These are phyloP conservation scores for Iguana delicatissima DNA, from an alignment of 2,797 vertebrate genomes.

Conservation along the genomic window DNA sequence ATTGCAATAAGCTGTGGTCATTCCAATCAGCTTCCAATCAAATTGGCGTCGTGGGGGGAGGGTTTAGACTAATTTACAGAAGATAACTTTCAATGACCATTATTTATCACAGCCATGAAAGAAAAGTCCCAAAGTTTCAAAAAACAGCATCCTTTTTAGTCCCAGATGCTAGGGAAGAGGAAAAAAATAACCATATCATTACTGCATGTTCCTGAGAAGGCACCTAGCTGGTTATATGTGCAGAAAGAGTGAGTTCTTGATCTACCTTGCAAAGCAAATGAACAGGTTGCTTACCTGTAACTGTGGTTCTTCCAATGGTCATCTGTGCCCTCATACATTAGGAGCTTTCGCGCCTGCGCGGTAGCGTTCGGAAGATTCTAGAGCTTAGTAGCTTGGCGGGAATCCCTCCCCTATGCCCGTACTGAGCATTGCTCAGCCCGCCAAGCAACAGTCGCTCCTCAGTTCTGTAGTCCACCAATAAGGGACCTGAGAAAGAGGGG, in stretches of 20 bases:
- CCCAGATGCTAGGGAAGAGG: background rate
- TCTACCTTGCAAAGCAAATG: background rate
- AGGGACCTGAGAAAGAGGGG: too few species aligned
- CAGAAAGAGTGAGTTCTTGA: background rate
- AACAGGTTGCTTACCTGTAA: too few species aligned
- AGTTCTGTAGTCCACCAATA: too few species aligned
- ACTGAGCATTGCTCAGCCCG: too few species aligned
- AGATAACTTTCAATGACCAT: background rate
- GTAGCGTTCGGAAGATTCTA: too few species aligned
- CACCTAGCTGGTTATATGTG: background rate
- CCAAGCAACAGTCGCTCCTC: too few species aligned
- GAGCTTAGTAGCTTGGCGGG: too few species aligned
- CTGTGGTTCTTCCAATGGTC: too few species aligned
- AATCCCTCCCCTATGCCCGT: too few species aligned
- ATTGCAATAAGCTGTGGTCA: background rate
- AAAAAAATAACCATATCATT: background rate
- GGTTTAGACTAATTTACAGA: background rate
- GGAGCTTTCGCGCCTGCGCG: too few species aligned
- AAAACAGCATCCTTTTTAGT: background rate
- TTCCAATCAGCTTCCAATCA: background rate
- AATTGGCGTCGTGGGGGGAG: background rate
- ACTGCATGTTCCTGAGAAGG: too few species aligned
- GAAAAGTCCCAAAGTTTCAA: background rate
- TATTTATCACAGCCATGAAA: background rate
- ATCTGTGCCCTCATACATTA: too few species aligned